Evolutionary conservation across 2,888 invertebrate species (phyloP), one percentile per base, ranked within the genome.

Genomic region (Camponotus fellah): DNA sequence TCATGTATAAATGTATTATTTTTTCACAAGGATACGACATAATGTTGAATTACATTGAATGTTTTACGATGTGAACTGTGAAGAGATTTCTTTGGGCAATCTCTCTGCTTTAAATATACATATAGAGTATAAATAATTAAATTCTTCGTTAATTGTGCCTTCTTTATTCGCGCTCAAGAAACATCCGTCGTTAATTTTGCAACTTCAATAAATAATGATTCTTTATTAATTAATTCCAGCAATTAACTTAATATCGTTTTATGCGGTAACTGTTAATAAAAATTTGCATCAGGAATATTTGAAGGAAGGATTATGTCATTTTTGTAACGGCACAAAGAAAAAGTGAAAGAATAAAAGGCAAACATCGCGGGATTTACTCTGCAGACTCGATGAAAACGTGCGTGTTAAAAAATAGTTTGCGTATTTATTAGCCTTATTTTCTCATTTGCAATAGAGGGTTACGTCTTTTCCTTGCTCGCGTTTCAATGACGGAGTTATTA

Each of bases 401-500:
- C 37, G 8, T 40, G 9, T 53, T 72, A 26, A 46, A 72, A 58
- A 80, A 80, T 26, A 60, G n/a, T 34, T 60, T 34, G 58, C 43
- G 14, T 71, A 34, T 34, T 43, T 43, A 37, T 71, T 80, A 60
- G 12, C 46, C 46, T 60, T 37, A 72, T 72, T 80, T 72, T 34
- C 72, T 71, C 56, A 79, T 72, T 72, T 60, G 72, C 46, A 21
- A n/a, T 53, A 53, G 53, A 58, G 79, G 26, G 72, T 72, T 80
- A 72, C 58, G 46, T 80, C 60, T 71, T 72, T 37, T 60, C 72
- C 79, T 60, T 17, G 58, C 34, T 72, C 34, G 71, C 71, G 71
- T 60, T 71, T 79, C 79, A 72, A 80, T 72, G 79, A 80, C 46
- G 34, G 46, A 71, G 72, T 80, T 80, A 80, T 80, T 80, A 80